phyloP scores from a whole-genome alignment of 2,797 vertebrate species.

The Paratrypauchen microcephalus region DNA sequence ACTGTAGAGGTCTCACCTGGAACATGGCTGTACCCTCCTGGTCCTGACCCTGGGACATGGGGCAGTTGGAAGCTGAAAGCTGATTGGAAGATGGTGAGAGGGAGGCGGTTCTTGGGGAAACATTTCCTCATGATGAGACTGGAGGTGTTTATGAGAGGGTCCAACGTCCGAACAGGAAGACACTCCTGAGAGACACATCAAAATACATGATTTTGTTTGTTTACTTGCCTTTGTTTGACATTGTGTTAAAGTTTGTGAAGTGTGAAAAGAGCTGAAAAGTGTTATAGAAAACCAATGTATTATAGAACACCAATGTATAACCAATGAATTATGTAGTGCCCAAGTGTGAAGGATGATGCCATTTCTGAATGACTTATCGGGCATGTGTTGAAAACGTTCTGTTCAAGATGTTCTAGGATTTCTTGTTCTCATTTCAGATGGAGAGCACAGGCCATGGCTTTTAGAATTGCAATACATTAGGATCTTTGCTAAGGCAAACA shows the following conservation, averaged over 20 bases:
- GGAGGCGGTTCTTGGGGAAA: conserved; percentile 98
- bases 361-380: not conserved
- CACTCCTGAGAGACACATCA: conserved; percentile 83
- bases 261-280: no score
- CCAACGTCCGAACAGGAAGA: conserved; percentile 91
- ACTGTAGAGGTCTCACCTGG: conserved; percentile 78
- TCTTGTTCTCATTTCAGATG: not conserved
- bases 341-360: not conserved
- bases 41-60: conserved; percentile 83
- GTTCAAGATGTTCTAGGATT: not conserved
- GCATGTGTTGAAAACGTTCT: not conserved
- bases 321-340: not conserved
- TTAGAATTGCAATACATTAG: no score
- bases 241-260: no score
- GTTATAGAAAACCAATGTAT: no score
- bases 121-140: conserved; percentile 99
- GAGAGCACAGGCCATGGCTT: not conserved
- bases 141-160: conserved; percentile 92
- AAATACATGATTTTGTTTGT: not conserved
- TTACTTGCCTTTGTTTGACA: no score
- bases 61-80: conserved; percentile 88
- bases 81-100: conserved; percentile 93
- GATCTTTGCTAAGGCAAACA: no score
- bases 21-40: conserved; percentile 90
- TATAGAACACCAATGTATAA: no score